Evolutionary conservation across 2,797 vertebrate species (phyloP), one percentile per base, ranked within the genome.

Genomic region (Parauchenoglanis ngamensis): DNA sequence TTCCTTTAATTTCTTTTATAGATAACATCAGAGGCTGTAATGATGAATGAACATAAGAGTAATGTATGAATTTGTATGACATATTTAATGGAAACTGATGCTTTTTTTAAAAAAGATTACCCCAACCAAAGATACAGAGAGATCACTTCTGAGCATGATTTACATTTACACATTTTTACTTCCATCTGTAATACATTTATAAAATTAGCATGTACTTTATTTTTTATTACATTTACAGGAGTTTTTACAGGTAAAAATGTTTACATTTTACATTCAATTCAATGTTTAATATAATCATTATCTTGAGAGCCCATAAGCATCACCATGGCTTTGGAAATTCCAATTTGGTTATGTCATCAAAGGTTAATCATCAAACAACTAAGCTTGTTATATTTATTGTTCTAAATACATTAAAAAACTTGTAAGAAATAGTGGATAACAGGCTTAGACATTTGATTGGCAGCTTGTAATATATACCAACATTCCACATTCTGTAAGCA

Each of bases 111-210:
- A 87, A 49, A 56, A 63, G 63, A 56, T 86, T 21, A 59, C 63
- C 76, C 68, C 68, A 83, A 88, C 86, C 85, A 88, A 90, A 90
- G 88, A 91, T 85, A 70, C 44, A 54, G 77, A 86, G 40, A 57
- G 25, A 78, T 79, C 3, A 40, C 63, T 76, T 86, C 82, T 85
- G 31, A 73, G 89, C 88, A 88, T 75, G 87, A 83, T 68, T 83
- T 83, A 87, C n/a, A 88, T 73, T 57, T 85, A 78, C 63, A 81
- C 68, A 65, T 85, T 63, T 76, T 70, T 87, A 89, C 56, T 81
- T 88, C 46, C 28, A 82, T 76, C 54, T 86, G 46, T 67, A 65
- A 83, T 17, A 86, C 25, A 70, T 72, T 73, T 52, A 44, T 23
- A 75, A 65, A 77, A 19, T 83, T 76, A 52, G 72, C 56, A 54